Evolutionary conservation across 1,140 invertebrate genomes (phyloP).

Genomic region (Nasonia vitripennis): DNA sequence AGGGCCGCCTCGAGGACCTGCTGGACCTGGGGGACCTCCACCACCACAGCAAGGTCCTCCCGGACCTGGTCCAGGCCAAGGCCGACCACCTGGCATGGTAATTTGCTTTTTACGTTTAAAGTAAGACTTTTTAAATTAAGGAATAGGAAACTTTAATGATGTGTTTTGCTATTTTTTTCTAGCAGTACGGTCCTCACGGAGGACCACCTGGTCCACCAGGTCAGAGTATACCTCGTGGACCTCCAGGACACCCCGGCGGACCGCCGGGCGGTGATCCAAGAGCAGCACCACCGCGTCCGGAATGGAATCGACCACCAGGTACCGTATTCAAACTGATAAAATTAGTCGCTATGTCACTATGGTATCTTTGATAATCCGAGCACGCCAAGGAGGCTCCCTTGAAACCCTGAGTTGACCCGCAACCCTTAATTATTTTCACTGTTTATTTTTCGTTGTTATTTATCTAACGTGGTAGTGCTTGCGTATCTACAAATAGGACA

Average conservation of each 20-base stretch:
- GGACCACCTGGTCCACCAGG: constrained; percentile 79
- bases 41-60: constrained; percentile 76
- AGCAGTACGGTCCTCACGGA: constrained; percentile 73
- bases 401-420: neutral
- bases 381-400: constrained; percentile 44
- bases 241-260: constrained; percentile 75
- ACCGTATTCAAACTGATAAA: constrained; percentile 43
- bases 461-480: constrained; percentile 40
- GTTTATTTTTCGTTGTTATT: constrained; percentile 26
- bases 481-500: constrained; percentile 1
- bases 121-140: neutral
- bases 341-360: neutral
- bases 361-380: constrained; percentile 37
- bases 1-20: constrained; percentile 73
- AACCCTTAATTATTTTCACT: neutral
- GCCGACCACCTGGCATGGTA: constrained; percentile 83
- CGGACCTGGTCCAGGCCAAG: constrained; percentile 78
- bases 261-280: constrained; percentile 77
- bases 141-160: neutral
- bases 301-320: constrained; percentile 86
- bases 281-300: constrained; percentile 79
- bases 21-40: constrained; percentile 73
- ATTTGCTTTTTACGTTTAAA: neutral
- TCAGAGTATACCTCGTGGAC: constrained; percentile 79
- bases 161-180: constrained; percentile 38